These are phyloP conservation scores for Eira barbara DNA, from an alignment of 2,113 vertebrate species.

Conservation along the genomic window DNA sequence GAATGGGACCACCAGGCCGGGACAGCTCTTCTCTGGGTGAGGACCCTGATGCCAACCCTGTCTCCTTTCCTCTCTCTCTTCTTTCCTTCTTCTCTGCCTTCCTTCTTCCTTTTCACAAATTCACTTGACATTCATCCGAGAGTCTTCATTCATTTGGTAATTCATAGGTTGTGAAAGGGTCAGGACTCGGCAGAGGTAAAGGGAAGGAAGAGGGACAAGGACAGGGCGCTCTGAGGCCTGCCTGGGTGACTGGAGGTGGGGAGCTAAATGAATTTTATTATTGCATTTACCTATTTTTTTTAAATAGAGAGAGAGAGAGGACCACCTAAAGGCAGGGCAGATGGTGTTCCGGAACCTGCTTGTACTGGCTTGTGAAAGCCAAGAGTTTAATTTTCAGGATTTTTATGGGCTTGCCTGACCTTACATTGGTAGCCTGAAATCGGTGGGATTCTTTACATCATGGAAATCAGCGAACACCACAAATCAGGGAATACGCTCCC, in stretches of 20 bases:
- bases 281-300: neutral
- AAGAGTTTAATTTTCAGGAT: neutral
- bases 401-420: neutral
- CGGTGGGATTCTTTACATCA: neutral
- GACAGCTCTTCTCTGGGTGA: constrained; percentile 90
- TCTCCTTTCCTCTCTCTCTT: neutral
- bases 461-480: neutral
- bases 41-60: neutral
- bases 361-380: neutral
- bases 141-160: neutral
- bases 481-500: neutral
- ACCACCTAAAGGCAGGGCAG: neutral
- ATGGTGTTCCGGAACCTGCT: neutral
- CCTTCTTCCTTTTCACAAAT: neutral
- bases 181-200: neutral
- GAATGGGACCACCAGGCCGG: constrained; percentile 89
- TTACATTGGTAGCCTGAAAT: neutral
- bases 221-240: neutral
- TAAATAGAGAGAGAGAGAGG: neutral
- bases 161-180: neutral
- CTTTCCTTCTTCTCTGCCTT: neutral
- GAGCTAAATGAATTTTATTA: neutral
- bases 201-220: neutral
- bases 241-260: neutral
- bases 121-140: neutral